Base-by-base conservation (phyloP, 2,888 invertebrate species). In the Ectropis crepuscularia region DNA sequence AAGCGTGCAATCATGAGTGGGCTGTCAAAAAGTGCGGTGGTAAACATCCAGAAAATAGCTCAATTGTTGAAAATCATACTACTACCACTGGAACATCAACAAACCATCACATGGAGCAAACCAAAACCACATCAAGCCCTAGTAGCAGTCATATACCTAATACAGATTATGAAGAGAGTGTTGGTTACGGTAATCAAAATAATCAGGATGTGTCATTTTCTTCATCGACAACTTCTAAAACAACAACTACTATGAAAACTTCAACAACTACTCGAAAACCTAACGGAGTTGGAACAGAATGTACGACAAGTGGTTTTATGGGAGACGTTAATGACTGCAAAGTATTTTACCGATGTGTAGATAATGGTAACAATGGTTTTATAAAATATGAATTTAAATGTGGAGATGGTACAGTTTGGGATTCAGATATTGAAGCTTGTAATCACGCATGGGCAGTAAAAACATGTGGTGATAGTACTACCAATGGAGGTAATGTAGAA, bases 281-380 rank as follows among this genome's bases (percentile, higher is more conserved):
- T 0, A 65, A 39, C 48, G 60, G 36, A 10, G 42, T 11, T 43
- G 37, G 46, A 36, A 70, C 71, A 53, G 65, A 75, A 57, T 95
- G 95, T 72, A 81, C 77, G 6, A 75, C 81, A 46, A 94, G 94
- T 74, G 81, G 95, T 94, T 42, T 95, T 93, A 65, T 94, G 93
- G 91, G 94, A 0, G 93, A 95, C 79, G 90, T 92, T n/a, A 88
- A 88, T 16, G 74, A 90, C 60, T 96, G 96, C 71, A 91, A 93
- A 45, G 94, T 94, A 75, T 96, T 95, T 80, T 95, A 95, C 76
- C 92, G 95, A n/a, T 96, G 96, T 77, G 95, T 95, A 0, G 85
- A 93, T 64, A 94, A 94, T 73, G 94, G 94, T n/a, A 93, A 91
- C 59, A 94, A 94, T 11, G 92, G 93, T 9, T 95, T 87, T 66